Evolutionary conservation across 2,888 invertebrate species (phyloP).

Genomic region (Cheilosia variabilis): DNA sequence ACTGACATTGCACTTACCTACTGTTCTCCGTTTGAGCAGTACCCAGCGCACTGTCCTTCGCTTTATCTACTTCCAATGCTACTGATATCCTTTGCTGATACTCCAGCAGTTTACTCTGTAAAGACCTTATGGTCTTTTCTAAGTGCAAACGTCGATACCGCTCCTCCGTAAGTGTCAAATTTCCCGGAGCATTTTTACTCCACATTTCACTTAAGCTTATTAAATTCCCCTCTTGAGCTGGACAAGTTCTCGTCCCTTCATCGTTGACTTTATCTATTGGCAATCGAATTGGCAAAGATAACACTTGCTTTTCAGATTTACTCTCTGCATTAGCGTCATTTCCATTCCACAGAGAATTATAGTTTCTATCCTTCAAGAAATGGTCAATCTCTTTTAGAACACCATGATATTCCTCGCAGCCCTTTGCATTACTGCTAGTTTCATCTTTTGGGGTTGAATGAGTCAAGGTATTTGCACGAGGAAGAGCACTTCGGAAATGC

Average conservation of each 20-base stretch:
- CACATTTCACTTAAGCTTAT: slow-evolving; percentile 83
- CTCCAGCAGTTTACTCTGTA: slow-evolving; percentile 90
- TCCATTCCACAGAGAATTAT: slow-evolving; percentile 69
- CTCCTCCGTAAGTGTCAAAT: slow-evolving; percentile 89
- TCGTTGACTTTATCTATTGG: slow-evolving; percentile 12
- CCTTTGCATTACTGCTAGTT: background rate
- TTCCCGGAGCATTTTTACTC: slow-evolving; percentile 81
- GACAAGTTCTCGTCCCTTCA: background rate
- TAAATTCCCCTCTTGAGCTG: slow-evolving; percentile 76
- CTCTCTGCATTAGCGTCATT: slow-evolving; percentile 14
- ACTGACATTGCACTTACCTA: slow-evolving; percentile 79
- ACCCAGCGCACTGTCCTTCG: slow-evolving; percentile 89
- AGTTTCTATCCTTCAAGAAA: slow-evolving; percentile 78
- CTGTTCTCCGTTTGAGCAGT: slow-evolving; percentile 88
- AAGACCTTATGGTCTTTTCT: slow-evolving; percentile 89
- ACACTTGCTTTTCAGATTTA: slow-evolving; percentile 70
- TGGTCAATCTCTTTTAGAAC: slow-evolving; percentile 82
- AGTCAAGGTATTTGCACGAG: slow-evolving; percentile 76
- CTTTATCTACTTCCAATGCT: slow-evolving; percentile 90
- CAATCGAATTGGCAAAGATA: too few species aligned
- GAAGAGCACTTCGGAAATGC: slow-evolving; percentile 47
- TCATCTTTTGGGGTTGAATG: slow-evolving; percentile 82
- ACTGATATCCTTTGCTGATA: slow-evolving; percentile 92
- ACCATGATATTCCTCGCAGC: slow-evolving; percentile 73
- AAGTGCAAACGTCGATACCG: slow-evolving; percentile 89